Evolutionary conservation across 2,888 invertebrate species (phyloP).

Genomic region (Linyphia triangularis): DNA sequence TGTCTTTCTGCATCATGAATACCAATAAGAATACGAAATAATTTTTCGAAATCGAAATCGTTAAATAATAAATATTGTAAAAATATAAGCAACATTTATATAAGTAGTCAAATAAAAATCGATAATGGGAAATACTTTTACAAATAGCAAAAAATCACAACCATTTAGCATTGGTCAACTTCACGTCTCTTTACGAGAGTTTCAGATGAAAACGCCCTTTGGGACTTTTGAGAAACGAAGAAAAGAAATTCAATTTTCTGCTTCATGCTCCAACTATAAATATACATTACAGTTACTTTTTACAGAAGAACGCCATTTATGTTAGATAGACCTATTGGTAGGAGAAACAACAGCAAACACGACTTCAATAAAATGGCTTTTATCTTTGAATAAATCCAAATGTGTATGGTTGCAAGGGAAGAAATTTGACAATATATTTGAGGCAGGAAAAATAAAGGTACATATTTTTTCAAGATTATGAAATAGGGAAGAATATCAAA

Average conservation of each 20-base stretch:
- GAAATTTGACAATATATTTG: not conserved
- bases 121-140: too few relatives aligned
- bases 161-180: too few relatives aligned
- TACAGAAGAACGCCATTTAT: constrained; percentile 13
- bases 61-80: too few relatives aligned
- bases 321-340: not conserved
- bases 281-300: constrained; percentile 13
- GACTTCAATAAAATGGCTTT: constrained; percentile 19
- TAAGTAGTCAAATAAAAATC: too few relatives aligned
- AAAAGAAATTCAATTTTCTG: constrained; percentile 12
- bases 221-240: not conserved
- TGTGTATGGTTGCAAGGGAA: not conserved
- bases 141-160: too few relatives aligned
- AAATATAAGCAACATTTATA: too few relatives aligned
- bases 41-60: too few relatives aligned
- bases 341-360: not conserved
- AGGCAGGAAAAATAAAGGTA: not conserved
- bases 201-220: not conserved
- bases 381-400: constrained; percentile 42
- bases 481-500: not conserved
- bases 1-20: too few relatives aligned
- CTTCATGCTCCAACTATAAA: constrained; percentile 9
- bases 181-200: not conserved
- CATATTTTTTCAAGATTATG: not conserved
- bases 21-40: too few relatives aligned